Evolutionary conservation across 2,888 invertebrate genomes (phyloP), one percentile per base, ranked within the genome.

Genomic region (Pseudeuparius sepicola): DNA sequence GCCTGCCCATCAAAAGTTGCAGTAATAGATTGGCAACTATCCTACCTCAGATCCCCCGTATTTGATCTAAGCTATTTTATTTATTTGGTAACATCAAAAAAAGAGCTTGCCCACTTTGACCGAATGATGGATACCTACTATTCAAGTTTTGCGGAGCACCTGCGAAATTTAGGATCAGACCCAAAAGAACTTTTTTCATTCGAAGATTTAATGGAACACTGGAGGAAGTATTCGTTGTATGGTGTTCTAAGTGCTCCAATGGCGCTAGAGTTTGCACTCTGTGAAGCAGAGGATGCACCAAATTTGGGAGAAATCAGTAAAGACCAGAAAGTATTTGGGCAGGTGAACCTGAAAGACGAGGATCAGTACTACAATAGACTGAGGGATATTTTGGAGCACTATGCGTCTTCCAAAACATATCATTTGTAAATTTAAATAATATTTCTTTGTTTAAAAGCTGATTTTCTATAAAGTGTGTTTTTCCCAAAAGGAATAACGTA

Each of bases 61-160:
- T 29, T 48, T 12, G 59, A 59, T 37, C 28, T 59, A 28, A 34
- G 48, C 3, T 52, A 54, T 27, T 44, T 54, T 34, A 34, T 59
- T n/a, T 57, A 53, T 29, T 45, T 45, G 6, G 52, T 50, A 17
- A 39, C 48, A 23, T 39, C 48, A 2, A 45, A 45, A 13, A 43
- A 49, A 26, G 43, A 47, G 11, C 38, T 56, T 5, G 25, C 45
- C 29, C 37, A 53, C 24, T 52, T 48, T 10, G 41, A 52, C 11
- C 34, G 47, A 6, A 36, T 56, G 4, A 25, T 57, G 6, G 34
- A 48, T 10, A 42, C 46, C 14, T 59, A 59, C 37, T 40, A 59
- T 34, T 33, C 47, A 11, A 47, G 50, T 4, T 36, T 59, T 6
- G 46, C 49, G 1, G 39, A 42, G 2, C 38, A 34, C 36, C 39